Percentiles rank a stretch among this genome's conserved stretches.
These are phyloP conservation scores for Ranitomeya imitator DNA, from an alignment of 2,113 vertebrate genomes.

Conservation along the genomic window DNA sequence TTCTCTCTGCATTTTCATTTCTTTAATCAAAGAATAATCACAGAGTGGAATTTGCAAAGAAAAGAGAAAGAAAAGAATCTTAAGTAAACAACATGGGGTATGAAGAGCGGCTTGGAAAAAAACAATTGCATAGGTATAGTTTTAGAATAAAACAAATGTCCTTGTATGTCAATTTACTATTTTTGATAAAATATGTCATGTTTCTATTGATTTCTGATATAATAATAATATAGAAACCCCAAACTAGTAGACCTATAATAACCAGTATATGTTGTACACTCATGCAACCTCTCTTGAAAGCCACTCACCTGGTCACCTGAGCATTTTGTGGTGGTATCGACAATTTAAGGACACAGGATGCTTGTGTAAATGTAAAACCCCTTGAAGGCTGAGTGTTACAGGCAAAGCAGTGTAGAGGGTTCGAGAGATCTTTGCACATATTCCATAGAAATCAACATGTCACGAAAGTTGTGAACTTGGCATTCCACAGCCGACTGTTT, in stretches of 20 bases:
- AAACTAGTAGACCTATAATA: not conserved
- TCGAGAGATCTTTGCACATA: too few relatives aligned
- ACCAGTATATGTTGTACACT: not conserved
- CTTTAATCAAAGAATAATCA: constrained; percentile 46
- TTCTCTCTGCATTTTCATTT: constrained; percentile 27
- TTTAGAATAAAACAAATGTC: not conserved
- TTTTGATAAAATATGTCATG: not conserved
- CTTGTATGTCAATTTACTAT: not conserved
- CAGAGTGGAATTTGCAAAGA: constrained; percentile 17
- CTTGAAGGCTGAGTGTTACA: too few relatives aligned
- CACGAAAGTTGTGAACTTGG: too few relatives aligned
- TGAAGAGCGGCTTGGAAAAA: not conserved
- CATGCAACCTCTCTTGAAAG: too few relatives aligned
- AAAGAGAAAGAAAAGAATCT: constrained; percentile 27
- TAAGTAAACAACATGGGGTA: constrained; percentile 20
- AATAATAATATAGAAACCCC: not conserved
- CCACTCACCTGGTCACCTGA: too few relatives aligned
- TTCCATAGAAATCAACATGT: too few relatives aligned
- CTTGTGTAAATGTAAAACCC: too few relatives aligned
- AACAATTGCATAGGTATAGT: constrained; percentile 18
- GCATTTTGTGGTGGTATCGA: too few relatives aligned
- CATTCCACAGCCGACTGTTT: too few relatives aligned
- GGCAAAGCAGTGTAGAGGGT: too few relatives aligned
- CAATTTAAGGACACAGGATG: too few relatives aligned
- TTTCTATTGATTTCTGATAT: not conserved